Evolutionary conservation across 2,888 invertebrate species (phyloP).

Genomic region (Pinctada fucata): DNA sequence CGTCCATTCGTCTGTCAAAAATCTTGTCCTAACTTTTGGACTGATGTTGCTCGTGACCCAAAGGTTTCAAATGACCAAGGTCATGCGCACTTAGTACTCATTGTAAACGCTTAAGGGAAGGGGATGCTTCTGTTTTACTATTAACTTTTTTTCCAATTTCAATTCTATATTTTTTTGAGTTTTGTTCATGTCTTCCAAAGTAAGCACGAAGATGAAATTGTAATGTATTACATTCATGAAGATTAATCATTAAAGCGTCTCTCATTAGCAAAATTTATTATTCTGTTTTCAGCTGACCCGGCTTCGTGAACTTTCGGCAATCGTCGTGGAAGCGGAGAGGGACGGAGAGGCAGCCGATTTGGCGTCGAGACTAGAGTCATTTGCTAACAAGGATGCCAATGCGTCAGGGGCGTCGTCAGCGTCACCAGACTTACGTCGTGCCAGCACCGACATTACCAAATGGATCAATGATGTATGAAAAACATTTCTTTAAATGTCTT

Average conservation of each 20-base stretch:
- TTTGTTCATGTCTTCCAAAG: too few species aligned
- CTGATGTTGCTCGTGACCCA: background rate
- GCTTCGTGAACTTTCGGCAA: constrained; percentile 60
- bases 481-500: background rate
- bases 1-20: background rate
- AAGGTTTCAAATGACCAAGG: too few species aligned
- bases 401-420: constrained; percentile 27
- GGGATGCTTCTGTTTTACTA: too few species aligned
- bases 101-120: too few species aligned
- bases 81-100: too few species aligned
- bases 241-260: too few species aligned
- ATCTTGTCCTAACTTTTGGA: too few species aligned
- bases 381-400: constrained; percentile 10
- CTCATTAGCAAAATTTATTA: too few species aligned
- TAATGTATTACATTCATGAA: too few species aligned
- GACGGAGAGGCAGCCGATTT: constrained; percentile 33
- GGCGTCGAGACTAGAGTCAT: constrained; percentile 26
- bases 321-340: constrained; percentile 56
- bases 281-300: constrained; percentile 54
- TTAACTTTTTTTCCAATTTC: too few species aligned
- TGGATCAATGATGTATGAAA: constrained; percentile 52
- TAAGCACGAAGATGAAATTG: too few species aligned
- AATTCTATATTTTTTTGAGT: too few species aligned
- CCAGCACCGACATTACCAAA: constrained; percentile 45
- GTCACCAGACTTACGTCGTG: constrained; percentile 14